Conservation (phyloP, 2,113 vertebrate species). For the Vanacampus margaritifer region DNA sequence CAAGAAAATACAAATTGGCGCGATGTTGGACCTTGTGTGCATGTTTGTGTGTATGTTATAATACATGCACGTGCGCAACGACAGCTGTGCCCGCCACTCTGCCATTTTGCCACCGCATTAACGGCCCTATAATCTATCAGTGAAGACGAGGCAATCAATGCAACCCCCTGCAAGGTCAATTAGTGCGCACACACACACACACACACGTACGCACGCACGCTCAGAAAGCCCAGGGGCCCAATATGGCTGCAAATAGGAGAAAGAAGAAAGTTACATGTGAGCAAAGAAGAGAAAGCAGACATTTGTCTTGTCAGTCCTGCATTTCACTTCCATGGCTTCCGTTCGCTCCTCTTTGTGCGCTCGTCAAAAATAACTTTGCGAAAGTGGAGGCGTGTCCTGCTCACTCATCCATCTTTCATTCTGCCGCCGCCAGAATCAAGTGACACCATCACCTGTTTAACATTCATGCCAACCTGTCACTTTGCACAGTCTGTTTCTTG, state of each 20-base stretch:
- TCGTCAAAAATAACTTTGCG: background rate
- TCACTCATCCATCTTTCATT: conserved; percentile 43
- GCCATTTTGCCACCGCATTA: conserved; percentile 99
- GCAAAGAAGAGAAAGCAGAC: background rate
- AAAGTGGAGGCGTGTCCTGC: background rate
- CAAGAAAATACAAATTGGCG: conserved; percentile 52
- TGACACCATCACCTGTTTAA: conserved; percentile 54
- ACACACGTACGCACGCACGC: conserved; percentile 38
- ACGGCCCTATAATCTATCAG: conserved; percentile 99
- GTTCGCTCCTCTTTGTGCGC: background rate
- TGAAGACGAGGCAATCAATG: conserved; percentile 90
- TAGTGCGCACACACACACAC: conserved; percentile 75
- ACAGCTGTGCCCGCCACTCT: conserved; percentile 95
- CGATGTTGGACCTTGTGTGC: conserved; percentile 15
- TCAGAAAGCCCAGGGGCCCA: conserved; percentile 68
- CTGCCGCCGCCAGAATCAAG: conserved; percentile 32
- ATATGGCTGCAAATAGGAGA: conserved; percentile 32
- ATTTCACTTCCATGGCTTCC: background rate
- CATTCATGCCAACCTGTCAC: conserved; percentile 62
- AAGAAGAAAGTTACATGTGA: background rate
- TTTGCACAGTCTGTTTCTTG: background rate
- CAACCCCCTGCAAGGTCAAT: conserved; percentile 91
- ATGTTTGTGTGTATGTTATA: conserved; percentile 11
- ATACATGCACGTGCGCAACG: conserved; percentile 51
- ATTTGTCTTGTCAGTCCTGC: background rate